Conservation (phyloP, 2,113 vertebrate species). For the Alaudala cheleensis region DNA sequence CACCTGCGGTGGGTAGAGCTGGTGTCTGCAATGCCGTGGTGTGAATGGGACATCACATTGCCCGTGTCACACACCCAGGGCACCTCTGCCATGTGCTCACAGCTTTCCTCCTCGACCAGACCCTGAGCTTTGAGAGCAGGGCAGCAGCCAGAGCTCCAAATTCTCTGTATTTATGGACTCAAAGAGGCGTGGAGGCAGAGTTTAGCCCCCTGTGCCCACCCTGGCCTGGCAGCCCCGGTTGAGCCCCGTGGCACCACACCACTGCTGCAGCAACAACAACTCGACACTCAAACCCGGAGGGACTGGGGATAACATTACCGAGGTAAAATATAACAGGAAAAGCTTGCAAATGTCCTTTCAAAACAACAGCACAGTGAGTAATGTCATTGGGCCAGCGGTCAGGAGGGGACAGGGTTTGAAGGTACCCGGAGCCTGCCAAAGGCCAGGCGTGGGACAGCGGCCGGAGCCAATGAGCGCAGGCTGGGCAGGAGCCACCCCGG, state of each 20-base stretch:
- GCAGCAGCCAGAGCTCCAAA: background rate
- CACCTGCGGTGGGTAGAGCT: background rate
- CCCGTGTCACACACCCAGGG: background rate
- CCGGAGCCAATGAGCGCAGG: slow-evolving; percentile 48
- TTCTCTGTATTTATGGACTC: background rate
- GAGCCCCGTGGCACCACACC: background rate
- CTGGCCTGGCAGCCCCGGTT: accelerated
- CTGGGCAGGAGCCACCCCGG: slow-evolving; percentile 59
- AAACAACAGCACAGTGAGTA: slow-evolving; percentile 40
- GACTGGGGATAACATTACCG: slow-evolving; percentile 44
- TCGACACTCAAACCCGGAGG: slow-evolving; percentile 36
- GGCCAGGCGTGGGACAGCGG: slow-evolving; percentile 31
- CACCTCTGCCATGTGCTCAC: background rate
- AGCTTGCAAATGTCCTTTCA: slow-evolving; percentile 59
- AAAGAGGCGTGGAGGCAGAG: background rate
- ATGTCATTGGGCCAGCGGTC: slow-evolving; percentile 55
- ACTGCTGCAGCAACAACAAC: background rate
- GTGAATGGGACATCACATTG: background rate
- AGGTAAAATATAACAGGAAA: slow-evolving; percentile 67
- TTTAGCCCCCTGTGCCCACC: background rate
- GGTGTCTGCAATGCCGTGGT: background rate
- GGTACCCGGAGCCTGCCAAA: slow-evolving; percentile 30
- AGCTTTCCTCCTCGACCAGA: background rate
- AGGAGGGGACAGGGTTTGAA: slow-evolving; percentile 48
- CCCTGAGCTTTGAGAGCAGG: background rate